phyloP scores from a whole-genome alignment of 2,888 invertebrate genomes.

The Dendrolimus pini region DNA sequence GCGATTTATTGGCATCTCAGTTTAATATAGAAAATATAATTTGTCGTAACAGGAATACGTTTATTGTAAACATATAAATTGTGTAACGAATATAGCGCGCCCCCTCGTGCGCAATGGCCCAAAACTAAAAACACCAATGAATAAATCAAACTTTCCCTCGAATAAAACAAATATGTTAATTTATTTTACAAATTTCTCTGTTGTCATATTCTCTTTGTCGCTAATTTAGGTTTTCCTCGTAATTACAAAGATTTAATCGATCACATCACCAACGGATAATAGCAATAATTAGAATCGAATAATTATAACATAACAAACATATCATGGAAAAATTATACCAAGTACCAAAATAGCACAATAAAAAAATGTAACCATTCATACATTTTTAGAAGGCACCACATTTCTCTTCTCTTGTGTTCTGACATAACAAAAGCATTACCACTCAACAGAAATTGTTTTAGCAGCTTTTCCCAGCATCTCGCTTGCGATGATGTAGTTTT shows the following conservation, averaged over 20 bases:
- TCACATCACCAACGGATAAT: slow-evolving; percentile 65
- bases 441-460: no score
- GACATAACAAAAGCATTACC: no score
- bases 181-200: slow-evolving; percentile 76
- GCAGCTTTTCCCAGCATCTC: no score
- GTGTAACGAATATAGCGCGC: slow-evolving; percentile 55
- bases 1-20: slow-evolving; percentile 59
- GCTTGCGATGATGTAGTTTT: no score
- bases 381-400: no score
- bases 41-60: slow-evolving; percentile 62
- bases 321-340: no score
- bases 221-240: slow-evolving; percentile 74
- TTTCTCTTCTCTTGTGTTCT: no score
- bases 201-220: slow-evolving; percentile 71
- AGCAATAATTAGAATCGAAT: slow-evolving; percentile 39
- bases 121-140: slow-evolving; percentile 25
- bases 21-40: slow-evolving; percentile 70
- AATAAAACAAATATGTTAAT: slow-evolving; percentile 76
- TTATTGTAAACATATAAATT: slow-evolving; percentile 51
- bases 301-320: slow-evolving; percentile 15
- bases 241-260: slow-evolving; percentile 73
- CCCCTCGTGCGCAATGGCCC: slow-evolving; percentile 22
- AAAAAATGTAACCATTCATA: no score
- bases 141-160: slow-evolving; percentile 47
- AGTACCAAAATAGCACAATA: no score